Base-by-base conservation (phyloP, 2,113 vertebrate species). In the Cinclus mexicanus region DNA sequence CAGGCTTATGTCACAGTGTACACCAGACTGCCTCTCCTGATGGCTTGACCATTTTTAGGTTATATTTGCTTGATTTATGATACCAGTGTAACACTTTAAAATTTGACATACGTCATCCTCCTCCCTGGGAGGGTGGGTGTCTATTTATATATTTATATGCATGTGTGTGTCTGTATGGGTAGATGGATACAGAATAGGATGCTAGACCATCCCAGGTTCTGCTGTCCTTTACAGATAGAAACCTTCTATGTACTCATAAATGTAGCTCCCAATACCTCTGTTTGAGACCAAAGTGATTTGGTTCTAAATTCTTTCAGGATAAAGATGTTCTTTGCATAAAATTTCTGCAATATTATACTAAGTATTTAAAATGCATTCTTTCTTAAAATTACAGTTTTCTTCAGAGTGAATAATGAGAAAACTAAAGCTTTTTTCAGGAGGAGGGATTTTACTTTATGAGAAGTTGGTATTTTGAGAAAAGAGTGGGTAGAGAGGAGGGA, bases 401-500 rank as follows among this genome's bases (percentile, higher is more conserved):
- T 85, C 61, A 67, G 53, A 3, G 11, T 70, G 13, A 25, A 42
- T 93, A 67, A 50, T 65, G 59, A 72, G 59, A 31, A 90, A 83
- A 56, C 13, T 39, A 65, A 90, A 74, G 23, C 39, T 91, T 5
- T 47, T 7, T 76, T 91, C 41, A 52, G 71, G 47, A 89, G 42
- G 12, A 90, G 13, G 29, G 55, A 47, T 95, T 95, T 85, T 82
- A 52, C 56, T 89, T 84, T 42, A 35, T 41, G 61, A 31, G 42
- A 72, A 76, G 19, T 31, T 74, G 55, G 3, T 83, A 52, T 90
- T 92, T 92, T 93, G 59, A 77, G 75, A 77, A 67, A 68, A 83
- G 65, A 68, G 71, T 50, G 26, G 60, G 52, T 68, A 42, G 59
- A 72, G 65, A 61, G 6, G 31, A 88, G 33, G 49, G 78, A 80